Evolutionary conservation across 2,113 vertebrate species (phyloP), one percentile per base, ranked within the genome.

Genomic region (Tetrao urogallus): DNA sequence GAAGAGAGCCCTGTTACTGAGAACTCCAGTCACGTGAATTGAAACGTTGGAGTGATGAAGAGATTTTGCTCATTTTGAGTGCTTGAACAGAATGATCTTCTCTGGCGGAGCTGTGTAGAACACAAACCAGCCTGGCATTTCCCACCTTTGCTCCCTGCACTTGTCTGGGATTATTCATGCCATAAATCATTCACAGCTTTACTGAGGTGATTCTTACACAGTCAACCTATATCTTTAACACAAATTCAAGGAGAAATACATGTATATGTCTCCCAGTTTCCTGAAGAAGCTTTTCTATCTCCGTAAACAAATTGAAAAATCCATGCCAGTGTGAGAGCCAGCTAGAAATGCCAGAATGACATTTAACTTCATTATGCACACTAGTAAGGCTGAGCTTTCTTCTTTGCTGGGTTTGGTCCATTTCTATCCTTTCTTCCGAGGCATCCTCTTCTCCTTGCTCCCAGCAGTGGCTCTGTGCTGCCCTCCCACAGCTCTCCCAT

Each of bases 31-130:
- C 69, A 92, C 88, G 92, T 30, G 13, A 65, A 52, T 10, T 82
- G 69, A 89, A 92, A 16, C 1, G 1, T 42, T 27, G 18, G 22
- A 65, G 25, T 65, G 78, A 77, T 0, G 7, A 58, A 28, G 64
- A 92, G 56, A 56, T 95, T 91, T 82, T 89, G 28, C 42, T 73
- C 32, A 45, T 93, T 90, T 52, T 30, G 65, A 81, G 70, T 80
- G 47, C 61, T 43, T 94, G 80, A 72, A 69, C 57, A 81, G 90
- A 94, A 95, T 83, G 92, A 79, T 52, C 65, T 81, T 90, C 75
- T 75, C 94, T 93, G 87, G 45, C 78, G 48, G 89, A 96, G 83
- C 92, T 95, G 81, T 82, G 81, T 18, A 66, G 78, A 64, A 79
- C 92, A 91, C 80, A 93, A 93, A 94, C 27, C 78, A 95, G 71